Evolutionary conservation across 2,113 vertebrate species (phyloP).

Genomic region (Osmerus eperlanus): DNA sequence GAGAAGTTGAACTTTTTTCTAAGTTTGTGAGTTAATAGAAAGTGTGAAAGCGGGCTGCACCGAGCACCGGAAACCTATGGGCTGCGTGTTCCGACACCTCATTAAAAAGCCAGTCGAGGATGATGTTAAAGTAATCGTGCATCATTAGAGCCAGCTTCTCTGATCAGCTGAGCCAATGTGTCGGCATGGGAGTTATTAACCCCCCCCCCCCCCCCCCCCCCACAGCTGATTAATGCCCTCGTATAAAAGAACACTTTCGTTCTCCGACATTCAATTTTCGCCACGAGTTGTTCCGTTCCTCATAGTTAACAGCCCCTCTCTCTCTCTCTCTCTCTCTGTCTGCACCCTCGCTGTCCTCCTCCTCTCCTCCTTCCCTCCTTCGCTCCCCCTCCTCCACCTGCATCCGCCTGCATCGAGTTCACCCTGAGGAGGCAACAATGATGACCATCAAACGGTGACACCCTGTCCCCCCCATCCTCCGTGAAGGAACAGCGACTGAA

Average conservation of each 20-base stretch:
- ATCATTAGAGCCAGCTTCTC: conserved; percentile 79
- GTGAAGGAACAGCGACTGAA: too few relatives aligned
- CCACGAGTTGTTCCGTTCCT: conserved; percentile 73
- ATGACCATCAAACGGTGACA: conserved; percentile 47
- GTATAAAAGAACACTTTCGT: conserved; percentile 70
- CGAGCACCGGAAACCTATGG: conserved; percentile 57
- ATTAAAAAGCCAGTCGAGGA: conserved; percentile 78
- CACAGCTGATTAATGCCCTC: conserved; percentile 74
- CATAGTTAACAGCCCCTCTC: conserved; percentile 64
- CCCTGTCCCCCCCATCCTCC: conserved; percentile 26
- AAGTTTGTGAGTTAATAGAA: conserved; percentile 56
- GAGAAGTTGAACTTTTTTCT: conserved; percentile 43
- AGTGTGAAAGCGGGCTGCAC: conserved; percentile 49
- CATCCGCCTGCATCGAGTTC: conserved; percentile 58
- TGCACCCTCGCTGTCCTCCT: conserved; percentile 22
- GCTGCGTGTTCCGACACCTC: conserved; percentile 71
- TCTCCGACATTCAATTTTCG: conserved; percentile 69
- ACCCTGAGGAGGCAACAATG: conserved; percentile 41
- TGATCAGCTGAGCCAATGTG: conserved; percentile 75
- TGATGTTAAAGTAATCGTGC: conserved; percentile 81
- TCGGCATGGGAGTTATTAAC: conserved; percentile 69
- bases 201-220: too few relatives aligned
- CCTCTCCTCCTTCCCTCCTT: conserved; percentile 64
- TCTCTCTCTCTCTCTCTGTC: conserved; percentile 57
- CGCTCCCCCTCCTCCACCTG: conserved; percentile 54